These are phyloP conservation scores for Nineta flava DNA, from an alignment of 2,888 invertebrate genomes.

Conservation along the genomic window DNA sequence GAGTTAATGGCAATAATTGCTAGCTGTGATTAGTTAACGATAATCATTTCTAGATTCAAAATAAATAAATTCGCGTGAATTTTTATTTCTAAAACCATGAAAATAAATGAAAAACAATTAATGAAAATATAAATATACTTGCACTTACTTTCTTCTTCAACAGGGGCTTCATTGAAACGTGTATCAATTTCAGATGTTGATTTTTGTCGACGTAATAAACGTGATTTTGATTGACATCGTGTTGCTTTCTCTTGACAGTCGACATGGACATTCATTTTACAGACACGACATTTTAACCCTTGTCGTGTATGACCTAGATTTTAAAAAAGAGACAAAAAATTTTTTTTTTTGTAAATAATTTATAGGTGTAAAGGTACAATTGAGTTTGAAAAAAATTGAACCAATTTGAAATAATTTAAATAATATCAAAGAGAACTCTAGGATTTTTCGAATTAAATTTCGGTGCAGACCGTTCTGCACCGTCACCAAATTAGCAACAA, in stretches of 20 bases:
- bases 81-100: too few species aligned
- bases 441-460: too few species aligned
- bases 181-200: conserved; percentile 74
- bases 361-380: background rate
- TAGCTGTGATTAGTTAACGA: too few species aligned
- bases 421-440: too few species aligned
- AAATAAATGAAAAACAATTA: background rate
- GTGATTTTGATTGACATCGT: conserved; percentile 73
- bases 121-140: background rate
- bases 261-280: conserved; percentile 81
- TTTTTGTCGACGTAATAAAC: conserved; percentile 72
- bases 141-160: conserved; percentile 69
- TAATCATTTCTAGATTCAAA: too few species aligned
- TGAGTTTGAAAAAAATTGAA: background rate
- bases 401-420: too few species aligned
- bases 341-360: background rate
- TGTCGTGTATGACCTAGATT: conserved; percentile 72
- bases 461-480: too few species aligned
- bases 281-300: conserved; percentile 75
- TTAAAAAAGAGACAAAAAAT: conserved; percentile 10
- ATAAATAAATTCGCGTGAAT: too few species aligned
- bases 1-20: too few species aligned
- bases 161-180: conserved; percentile 43
- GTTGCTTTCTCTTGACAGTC: conserved; percentile 74
- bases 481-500: too few species aligned